Base-by-base conservation (phyloP, 64 coral and sea anemone genomes). In the Trachythela sp. region DNA sequence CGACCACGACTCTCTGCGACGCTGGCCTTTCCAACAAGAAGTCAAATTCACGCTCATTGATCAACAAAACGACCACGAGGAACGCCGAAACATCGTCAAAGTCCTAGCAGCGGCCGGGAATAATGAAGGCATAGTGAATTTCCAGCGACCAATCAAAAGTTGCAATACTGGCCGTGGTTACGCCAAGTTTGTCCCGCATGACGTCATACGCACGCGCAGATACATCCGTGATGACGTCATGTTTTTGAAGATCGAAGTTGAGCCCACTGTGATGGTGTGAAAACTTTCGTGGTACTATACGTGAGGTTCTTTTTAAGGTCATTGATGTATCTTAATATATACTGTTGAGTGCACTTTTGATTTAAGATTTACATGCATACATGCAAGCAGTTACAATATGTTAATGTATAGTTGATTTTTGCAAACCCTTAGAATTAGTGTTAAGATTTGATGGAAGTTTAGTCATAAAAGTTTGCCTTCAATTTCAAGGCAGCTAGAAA, bases 71-170 rank as follows among this genome's bases (percentile, higher is more conserved):
- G 32, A 36, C 2, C 33, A 17, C 0, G 37, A 80, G 13, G 30
- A 80, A 39, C 31, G 75, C 2, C 30, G 34, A 30, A 80, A 80
- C 20, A 39, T 80, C 37, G 75, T 80, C 27, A 80, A 80, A 39
- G 75, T 80, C 37, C 33, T 80, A 2, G 75, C 75, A 36, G 31
- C 75, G 20, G 3, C 75, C 9, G 75, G 75, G 7, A 80, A 80
- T 29, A 80, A 80, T 29, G 75, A 80, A 39, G 75, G 75, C 15
- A 39, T 80, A n/a, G 75, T 80, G 33, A 80, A 80, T 39, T 80
- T 80, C 30, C 75, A 80, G 33, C 75, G 75, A 80, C 75, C 75
- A 80, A 80, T 80, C 75, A 80, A 80, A 80, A 80, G 75, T 30
- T 80, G 20, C 26, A 80, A 80, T 36, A 80, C 75, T 34, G 75